A percentile compares a stretch with the other conserved stretches of the same genome.
Conservation (phyloP, 2,113 vertebrate genomes). For the Pollimyrus isidori region DNA sequence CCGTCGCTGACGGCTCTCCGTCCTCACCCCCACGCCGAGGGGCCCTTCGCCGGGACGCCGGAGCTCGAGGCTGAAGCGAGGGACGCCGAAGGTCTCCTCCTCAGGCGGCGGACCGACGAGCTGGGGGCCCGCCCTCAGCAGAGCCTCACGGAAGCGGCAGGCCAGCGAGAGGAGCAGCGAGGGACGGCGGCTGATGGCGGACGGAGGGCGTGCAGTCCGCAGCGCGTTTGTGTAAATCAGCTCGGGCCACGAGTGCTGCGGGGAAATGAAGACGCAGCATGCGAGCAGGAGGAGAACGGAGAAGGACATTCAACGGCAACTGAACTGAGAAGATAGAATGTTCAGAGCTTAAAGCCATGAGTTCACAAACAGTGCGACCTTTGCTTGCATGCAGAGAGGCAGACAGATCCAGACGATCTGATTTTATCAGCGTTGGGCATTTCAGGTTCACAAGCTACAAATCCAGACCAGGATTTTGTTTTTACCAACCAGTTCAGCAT, state of each 20-base stretch:
- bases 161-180: slow-evolving; percentile 49
- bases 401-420: not conserved
- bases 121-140: slow-evolving; percentile 10
- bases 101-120: slow-evolving; percentile 27
- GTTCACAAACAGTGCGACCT: too few relatives aligned
- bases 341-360: not conserved
- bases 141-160: slow-evolving; percentile 40
- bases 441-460: too few relatives aligned
- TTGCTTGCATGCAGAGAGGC: too few relatives aligned
- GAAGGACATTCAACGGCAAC: not conserved
- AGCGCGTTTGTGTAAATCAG: slow-evolving; percentile 58
- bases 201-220: slow-evolving; percentile 34
- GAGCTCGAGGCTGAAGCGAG: slow-evolving; percentile 37
- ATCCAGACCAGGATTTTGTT: too few relatives aligned
- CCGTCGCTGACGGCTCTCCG: not conserved
- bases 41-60: slow-evolving; percentile 40
- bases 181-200: slow-evolving; percentile 38
- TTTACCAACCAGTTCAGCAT: too few relatives aligned
- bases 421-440: too few relatives aligned
- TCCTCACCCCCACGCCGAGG: slow-evolving; percentile 12
- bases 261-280: not conserved
- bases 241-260: slow-evolving; percentile 47
- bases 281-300: not conserved
- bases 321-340: not conserved
- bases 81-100: slow-evolving; percentile 35